Percentiles rank a stretch among this genome's conserved stretches.
phyloP scores from a whole-genome alignment of 2,888 invertebrate genomes.

The Hydrotaea diabolus region DNA sequence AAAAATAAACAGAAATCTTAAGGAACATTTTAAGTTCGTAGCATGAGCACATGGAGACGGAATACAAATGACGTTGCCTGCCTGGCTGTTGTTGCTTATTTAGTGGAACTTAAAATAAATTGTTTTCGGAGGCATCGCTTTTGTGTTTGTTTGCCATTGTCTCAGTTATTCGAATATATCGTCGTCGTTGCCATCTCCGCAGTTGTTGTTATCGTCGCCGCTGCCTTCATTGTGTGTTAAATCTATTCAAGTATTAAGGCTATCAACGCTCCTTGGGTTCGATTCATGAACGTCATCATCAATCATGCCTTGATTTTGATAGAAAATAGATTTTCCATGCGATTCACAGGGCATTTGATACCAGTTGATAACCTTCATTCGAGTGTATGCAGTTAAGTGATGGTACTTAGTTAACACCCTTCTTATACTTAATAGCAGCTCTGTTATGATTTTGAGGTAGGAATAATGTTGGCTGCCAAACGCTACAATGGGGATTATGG shows the following conservation, averaged over 20 bases:
- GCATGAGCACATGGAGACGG: no score
- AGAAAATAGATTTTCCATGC: slow-evolving; percentile 18
- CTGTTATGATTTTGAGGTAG: neutral
- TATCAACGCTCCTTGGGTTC: neutral
- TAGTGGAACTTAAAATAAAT: neutral
- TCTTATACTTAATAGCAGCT: neutral
- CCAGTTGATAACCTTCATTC: slow-evolving; percentile 2
- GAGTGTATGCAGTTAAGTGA: neutral
- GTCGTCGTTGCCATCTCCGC: neutral
- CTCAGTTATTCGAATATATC: neutral
- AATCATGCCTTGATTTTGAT: slow-evolving; percentile 28
- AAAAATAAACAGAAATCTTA: neutral
- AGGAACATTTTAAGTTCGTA: neutral
- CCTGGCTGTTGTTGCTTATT: no score
- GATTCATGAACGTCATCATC: neutral
- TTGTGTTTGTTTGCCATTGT: neutral
- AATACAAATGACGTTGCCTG: no score
- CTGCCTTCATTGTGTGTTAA: neutral
- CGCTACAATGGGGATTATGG: neutral
- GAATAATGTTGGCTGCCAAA: neutral
- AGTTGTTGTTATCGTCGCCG: no score
- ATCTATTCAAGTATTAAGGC: neutral
- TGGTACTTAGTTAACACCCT: slow-evolving; percentile 16
- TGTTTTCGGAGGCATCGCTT: neutral
- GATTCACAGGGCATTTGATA: neutral